Evolutionary conservation across 2,113 vertebrate species (phyloP).

Genomic region (Bucco capensis): DNA sequence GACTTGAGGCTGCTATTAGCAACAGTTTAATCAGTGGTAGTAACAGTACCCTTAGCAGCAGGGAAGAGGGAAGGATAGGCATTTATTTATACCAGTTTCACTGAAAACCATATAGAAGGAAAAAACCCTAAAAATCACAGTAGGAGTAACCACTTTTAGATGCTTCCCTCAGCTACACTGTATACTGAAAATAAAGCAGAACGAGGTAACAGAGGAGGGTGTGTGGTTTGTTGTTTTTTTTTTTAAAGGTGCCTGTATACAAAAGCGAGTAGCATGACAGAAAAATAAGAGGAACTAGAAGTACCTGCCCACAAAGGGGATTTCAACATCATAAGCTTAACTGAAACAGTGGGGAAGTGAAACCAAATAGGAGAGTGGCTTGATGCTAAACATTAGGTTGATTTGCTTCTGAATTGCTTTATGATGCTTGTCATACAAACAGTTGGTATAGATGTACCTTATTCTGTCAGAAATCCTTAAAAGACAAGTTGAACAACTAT

Average conservation of each 20-base stretch:
- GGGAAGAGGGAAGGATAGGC: background rate
- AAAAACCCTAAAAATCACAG: background rate
- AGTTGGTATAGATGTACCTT: background rate
- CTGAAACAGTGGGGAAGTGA: conserved; percentile 57
- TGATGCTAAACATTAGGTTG: background rate
- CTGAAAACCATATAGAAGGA: background rate
- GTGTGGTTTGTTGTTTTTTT: background rate
- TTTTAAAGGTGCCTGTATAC: background rate
- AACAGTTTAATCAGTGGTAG: background rate
- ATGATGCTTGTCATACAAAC: background rate
- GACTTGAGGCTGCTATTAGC: background rate
- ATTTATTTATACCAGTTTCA: background rate
- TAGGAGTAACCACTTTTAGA: background rate
- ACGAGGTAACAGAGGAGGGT: background rate
- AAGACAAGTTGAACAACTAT: background rate
- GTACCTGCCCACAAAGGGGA: conserved; percentile 61
- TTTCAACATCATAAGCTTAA: conserved; percentile 57
- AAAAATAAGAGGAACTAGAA: conserved; percentile 61
- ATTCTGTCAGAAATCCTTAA: background rate
- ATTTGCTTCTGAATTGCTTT: background rate
- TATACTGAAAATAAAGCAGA: background rate
- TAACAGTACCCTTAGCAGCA: background rate
- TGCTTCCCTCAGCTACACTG: background rate
- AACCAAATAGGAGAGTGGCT: conserved; percentile 10
- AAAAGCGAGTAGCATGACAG: conserved; percentile 31